Evolutionary conservation across 2,888 invertebrate genomes (phyloP).

Genomic region (Sepioteuthis lessoniana): DNA sequence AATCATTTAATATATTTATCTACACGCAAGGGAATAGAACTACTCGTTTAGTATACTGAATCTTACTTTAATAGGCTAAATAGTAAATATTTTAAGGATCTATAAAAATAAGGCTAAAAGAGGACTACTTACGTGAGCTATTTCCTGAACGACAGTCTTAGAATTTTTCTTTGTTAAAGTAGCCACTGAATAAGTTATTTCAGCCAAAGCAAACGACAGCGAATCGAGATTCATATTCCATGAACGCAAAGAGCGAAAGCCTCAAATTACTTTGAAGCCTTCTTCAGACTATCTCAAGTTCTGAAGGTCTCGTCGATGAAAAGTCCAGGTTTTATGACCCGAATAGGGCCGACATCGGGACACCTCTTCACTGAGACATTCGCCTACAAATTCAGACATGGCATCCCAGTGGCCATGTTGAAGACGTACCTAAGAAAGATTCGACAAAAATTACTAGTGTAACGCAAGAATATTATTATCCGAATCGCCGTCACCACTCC

Average conservation of each 20-base stretch:
- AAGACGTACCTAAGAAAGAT: slow-evolving; percentile 49
- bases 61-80: neutral
- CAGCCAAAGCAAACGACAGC: slow-evolving; percentile 98
- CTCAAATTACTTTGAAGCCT: slow-evolving; percentile 80
- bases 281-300: slow-evolving; percentile 62
- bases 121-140: slow-evolving; percentile 86
- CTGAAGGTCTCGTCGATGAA: slow-evolving; percentile 57
- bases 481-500: neutral
- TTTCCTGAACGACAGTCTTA: slow-evolving; percentile 90
- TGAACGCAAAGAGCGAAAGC: slow-evolving; percentile 88
- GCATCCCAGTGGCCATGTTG: slow-evolving; percentile 70
- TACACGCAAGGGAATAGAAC: neutral
- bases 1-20: neutral
- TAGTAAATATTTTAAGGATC: neutral
- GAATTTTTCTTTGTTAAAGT: slow-evolving; percentile 96
- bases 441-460: slow-evolving; percentile 23
- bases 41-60: neutral
- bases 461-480: neutral
- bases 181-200: slow-evolving; percentile 97
- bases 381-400: slow-evolving; percentile 64
- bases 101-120: neutral
- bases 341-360: slow-evolving; percentile 62
- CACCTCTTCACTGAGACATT: slow-evolving; percentile 57
- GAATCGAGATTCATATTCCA: slow-evolving; percentile 85
- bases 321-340: slow-evolving; percentile 53